Evolutionary conservation across 2,113 vertebrate species (phyloP), one percentile per base, ranked within the genome.

Genomic region (Scatophagus argus): DNA sequence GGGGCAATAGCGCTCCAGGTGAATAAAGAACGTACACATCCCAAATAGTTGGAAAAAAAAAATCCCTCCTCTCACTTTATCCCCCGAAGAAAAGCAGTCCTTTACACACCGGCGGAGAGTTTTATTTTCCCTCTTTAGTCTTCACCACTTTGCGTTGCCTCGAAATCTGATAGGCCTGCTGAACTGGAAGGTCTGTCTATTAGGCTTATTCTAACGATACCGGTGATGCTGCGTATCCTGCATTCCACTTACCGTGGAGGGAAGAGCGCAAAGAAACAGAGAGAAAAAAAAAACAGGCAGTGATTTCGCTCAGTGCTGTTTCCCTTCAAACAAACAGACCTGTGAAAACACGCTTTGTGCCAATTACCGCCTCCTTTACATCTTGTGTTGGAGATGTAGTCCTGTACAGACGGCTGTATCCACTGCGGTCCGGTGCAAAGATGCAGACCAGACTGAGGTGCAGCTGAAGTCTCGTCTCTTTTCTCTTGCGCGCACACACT

Each of bases 191-290:
- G 47, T 87, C 62, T 76, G 6, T 70, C 56, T 65, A 19, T 62
- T 64, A 16, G 75, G 83, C 21, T 86, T 51, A 25, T 77, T 77
- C 43, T 63, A 77, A 70, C 47, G 74, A 36, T 27, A 11, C 79
- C 81, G 65, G 85, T 74, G 88, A 82, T 70, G 87, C 83, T 88
- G 89, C 89, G 88, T 58, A 80, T 87, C 85, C 89, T 55, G 87
- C 85, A 89, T 87, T 84, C 84, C 81, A 69, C 65, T 69, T 49
- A 43, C 49, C 43, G n/a, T 55, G 1, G 73, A 87, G 52, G 47
- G 46, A 59, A 74, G 82, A 81, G 79, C 74, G 82, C 75, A 81
- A 63, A 56, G 74, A 58, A 17, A 19, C 8, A 32, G 12, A n/a
- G 16, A 25, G 1, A 31, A 10, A 6, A 52, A 38, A 43, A 29